Evolutionary conservation across 2,888 invertebrate genomes (phyloP).

Genomic region (Drosophila recens): DNA sequence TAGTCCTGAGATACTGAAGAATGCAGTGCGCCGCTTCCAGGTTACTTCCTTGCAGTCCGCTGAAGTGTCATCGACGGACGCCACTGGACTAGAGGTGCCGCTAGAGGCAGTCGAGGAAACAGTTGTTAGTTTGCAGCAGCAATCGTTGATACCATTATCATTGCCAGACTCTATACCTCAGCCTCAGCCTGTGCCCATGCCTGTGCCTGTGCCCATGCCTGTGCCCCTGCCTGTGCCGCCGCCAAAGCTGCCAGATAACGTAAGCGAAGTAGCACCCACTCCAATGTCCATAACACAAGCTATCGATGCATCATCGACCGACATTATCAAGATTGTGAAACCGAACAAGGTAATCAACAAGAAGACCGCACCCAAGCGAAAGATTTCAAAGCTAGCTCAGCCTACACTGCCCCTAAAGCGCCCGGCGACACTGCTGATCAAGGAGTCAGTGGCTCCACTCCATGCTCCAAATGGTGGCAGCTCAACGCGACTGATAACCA

Average conservation of each 20-base stretch:
- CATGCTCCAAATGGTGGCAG: conserved; percentile 25
- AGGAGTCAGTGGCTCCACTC: conserved; percentile 52
- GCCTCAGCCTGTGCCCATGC: neutral
- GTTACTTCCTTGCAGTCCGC: conserved; percentile 17
- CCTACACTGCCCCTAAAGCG: conserved; percentile 40
- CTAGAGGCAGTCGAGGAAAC: neutral
- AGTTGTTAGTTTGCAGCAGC: neutral
- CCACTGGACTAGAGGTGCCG: neutral
- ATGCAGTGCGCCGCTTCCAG: conserved; percentile 82
- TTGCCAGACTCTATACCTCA: neutral
- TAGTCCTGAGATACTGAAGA: conserved; percentile 80
- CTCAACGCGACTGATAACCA: conserved; percentile 77
- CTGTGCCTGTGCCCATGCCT: neutral
- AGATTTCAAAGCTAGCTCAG: conserved; percentile 26
- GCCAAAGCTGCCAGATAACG: neutral
- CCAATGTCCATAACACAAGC: neutral
- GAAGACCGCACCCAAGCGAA: conserved; percentile 68
- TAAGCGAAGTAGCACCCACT: neutral
- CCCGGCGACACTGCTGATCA: conserved; percentile 53
- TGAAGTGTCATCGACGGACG: neutral
- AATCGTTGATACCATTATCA: neutral
- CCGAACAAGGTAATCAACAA: conserved; percentile 84
- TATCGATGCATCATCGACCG: conserved; percentile 16
- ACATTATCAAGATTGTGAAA: conserved; percentile 81
- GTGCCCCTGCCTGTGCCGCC: conserved; percentile 5